Base-by-base conservation (phyloP, 2,888 invertebrate species). In the Apamea anceps region DNA sequence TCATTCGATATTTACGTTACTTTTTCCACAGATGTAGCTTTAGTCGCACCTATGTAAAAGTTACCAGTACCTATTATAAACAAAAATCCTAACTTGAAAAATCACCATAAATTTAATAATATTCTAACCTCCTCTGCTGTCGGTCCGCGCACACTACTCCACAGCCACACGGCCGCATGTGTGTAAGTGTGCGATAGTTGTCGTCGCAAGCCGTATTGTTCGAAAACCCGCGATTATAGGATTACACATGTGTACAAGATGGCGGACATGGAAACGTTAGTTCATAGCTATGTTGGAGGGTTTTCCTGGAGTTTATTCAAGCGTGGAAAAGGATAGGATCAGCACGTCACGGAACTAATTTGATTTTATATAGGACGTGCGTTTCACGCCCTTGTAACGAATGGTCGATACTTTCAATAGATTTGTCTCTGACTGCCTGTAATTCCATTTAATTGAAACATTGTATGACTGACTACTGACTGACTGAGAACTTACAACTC, bases 201-300 rank as follows among this genome's bases (percentile, higher is more conserved):
- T 65, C 72, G 72, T 42, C 63, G 48, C 72, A 45, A 28, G 42
- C 65, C 65, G 72, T 42, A 73, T 73, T 73, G 72, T 73, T 73
- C 65, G 28, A 37, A 37, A 72, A 72, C 72, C 60, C 18, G 72
- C 62, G 72, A 62, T 72, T 72, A 72, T 72, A 37, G 37, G 72
- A 72, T 72, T 72, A 72, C 72, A 72, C 76, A 77, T 65, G 51
- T 84, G 74, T 85, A 60, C 12, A 67, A 79, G 72, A 76, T n/a
- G 48, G 51, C 71, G 84, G 75, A 74, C 80, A 85, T 48, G 72
- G 71, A 60, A 60, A n/a, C 13, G 7, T 37, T 37, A 10, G 62
- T 62, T 57, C 37, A 48, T 54, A 85, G 48, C 45, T 72, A 84
- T 65, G 65, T 84, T 28, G 15, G n/a, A 18, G 45, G 62, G 45